These are phyloP conservation scores for Lordiphosa clarofinis DNA, from an alignment of 1,140 invertebrate genomes.

Conservation along the genomic window DNA sequence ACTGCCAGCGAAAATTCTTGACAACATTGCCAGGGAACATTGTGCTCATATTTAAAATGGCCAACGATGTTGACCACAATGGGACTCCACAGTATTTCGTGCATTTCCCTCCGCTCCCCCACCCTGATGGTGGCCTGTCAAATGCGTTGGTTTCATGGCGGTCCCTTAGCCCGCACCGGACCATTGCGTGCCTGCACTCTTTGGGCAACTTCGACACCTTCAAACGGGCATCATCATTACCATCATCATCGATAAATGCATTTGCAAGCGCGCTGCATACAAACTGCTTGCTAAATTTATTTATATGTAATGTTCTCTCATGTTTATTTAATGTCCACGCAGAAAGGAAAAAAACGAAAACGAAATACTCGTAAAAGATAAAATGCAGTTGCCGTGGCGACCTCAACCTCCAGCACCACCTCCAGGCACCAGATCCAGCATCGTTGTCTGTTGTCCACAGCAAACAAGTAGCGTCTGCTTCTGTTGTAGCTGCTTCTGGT, in stretches of 20 bases:
- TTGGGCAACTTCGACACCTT: constrained; percentile 50
- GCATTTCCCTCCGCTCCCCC: neutral
- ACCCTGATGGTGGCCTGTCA: constrained; percentile 27
- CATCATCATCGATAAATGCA: constrained; percentile 67
- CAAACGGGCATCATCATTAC: constrained; percentile 61
- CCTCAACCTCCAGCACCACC: constrained; percentile 21
- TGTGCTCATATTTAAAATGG: constrained; percentile 65
- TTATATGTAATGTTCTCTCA: constrained; percentile 73
- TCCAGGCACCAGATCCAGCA: neutral
- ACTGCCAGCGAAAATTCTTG: constrained; percentile 44
- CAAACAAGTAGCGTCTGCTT: constrained; percentile 37
- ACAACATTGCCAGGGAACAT: constrained; percentile 43
- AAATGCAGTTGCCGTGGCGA: constrained; percentile 58
- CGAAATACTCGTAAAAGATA: constrained; percentile 34
- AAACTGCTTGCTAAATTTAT: constrained; percentile 74
- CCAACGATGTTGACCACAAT: constrained; percentile 47
- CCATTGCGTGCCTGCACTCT: constrained; percentile 36
- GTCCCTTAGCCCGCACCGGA: constrained; percentile 30
- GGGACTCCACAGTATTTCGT: constrained; percentile 23
- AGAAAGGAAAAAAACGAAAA: constrained; percentile 8
- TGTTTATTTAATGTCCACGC: constrained; percentile 78
- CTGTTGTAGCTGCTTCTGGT: constrained; percentile 52
- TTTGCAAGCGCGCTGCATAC: constrained; percentile 66
- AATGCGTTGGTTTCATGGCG: constrained; percentile 49
- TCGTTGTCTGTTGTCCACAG: constrained; percentile 3